These are phyloP conservation scores for Drosophila emarginata DNA, from an alignment of 2,888 invertebrate genomes.

Conservation along the genomic window DNA sequence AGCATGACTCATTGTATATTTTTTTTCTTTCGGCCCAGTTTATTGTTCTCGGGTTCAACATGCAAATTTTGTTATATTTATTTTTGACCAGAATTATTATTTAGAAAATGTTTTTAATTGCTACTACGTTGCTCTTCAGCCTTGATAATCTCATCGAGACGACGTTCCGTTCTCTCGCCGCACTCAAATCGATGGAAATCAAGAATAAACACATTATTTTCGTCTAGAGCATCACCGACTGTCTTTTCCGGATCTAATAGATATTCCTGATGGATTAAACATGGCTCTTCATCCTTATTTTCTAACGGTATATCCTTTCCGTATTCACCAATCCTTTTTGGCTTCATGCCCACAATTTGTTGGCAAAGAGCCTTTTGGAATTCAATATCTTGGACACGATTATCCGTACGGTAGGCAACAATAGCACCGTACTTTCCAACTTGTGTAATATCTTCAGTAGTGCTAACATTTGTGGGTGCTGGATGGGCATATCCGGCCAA, in stretches of 20 bases:
- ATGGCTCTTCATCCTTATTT: constrained; percentile 89
- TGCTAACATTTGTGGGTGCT: constrained; percentile 83
- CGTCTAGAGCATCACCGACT: constrained; percentile 88
- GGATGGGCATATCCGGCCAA: constrained; percentile 91
- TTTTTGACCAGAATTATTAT: constrained; percentile 24
- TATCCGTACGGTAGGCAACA: constrained; percentile 85
- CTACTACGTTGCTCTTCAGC: constrained; percentile 64
- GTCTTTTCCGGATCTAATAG: constrained; percentile 89
- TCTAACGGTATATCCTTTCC: constrained; percentile 85
- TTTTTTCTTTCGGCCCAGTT: constrained; percentile 12
- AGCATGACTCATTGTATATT: constrained; percentile 59
- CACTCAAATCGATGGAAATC: constrained; percentile 95
- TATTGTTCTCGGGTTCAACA: constrained; percentile 33
- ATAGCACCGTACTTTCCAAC: constrained; percentile 94
- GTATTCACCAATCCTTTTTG: constrained; percentile 88
- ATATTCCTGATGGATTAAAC: constrained; percentile 93
- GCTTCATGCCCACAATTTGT: constrained; percentile 95
- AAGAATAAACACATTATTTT: constrained; percentile 86
- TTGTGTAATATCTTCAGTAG: constrained; percentile 83
- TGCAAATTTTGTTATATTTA: constrained; percentile 29
- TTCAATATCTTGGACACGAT: constrained; percentile 82
- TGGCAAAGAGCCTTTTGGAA: constrained; percentile 91
- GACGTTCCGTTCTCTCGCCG: constrained; percentile 85
- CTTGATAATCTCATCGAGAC: constrained; percentile 64
- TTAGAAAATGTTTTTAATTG: constrained; percentile 39